Conservation (phyloP, 1,140 invertebrate genomes). For the Nymphalis io region DNA sequence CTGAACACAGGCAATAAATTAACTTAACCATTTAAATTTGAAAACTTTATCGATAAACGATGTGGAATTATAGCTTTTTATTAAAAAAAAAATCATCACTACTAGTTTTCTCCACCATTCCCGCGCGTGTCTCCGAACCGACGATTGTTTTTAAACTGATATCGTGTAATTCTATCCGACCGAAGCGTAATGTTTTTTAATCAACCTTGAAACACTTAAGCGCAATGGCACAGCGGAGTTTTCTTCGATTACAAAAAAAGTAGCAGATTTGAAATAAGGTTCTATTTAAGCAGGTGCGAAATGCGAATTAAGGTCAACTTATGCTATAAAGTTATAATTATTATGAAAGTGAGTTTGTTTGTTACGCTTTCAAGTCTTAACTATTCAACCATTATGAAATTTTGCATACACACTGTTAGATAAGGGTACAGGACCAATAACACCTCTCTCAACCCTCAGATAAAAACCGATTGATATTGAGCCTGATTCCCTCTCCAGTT, state of each 20-base stretch:
- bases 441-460: too few species aligned
- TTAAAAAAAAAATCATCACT: slow-evolving; percentile 23
- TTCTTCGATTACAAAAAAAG: slow-evolving; percentile 23
- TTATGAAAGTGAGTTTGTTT: too few species aligned
- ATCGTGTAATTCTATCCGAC: slow-evolving; percentile 32
- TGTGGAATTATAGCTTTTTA: too few species aligned
- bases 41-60: too few species aligned
- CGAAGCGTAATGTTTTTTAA: slow-evolving; percentile 28
- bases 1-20: neutral
- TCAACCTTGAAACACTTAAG: slow-evolving; percentile 37
- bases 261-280: slow-evolving; percentile 14
- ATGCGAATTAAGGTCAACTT: slow-evolving; percentile 9
- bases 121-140: slow-evolving; percentile 25
- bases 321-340: too few species aligned
- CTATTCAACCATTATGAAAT: too few species aligned
- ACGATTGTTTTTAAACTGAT: slow-evolving; percentile 38
- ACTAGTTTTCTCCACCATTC: slow-evolving; percentile 39
- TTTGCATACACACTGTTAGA: too few species aligned
- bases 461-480: too few species aligned
- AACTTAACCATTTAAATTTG: too few species aligned
- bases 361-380: too few species aligned
- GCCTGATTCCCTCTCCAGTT: too few species aligned
- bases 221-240: slow-evolving; percentile 19
- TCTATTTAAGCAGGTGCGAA: slow-evolving; percentile 19
- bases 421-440: too few species aligned